Evolutionary conservation across 2,888 invertebrate species (phyloP), one percentile per base, ranked within the genome.

Genomic region (Drosophila falleni): DNA sequence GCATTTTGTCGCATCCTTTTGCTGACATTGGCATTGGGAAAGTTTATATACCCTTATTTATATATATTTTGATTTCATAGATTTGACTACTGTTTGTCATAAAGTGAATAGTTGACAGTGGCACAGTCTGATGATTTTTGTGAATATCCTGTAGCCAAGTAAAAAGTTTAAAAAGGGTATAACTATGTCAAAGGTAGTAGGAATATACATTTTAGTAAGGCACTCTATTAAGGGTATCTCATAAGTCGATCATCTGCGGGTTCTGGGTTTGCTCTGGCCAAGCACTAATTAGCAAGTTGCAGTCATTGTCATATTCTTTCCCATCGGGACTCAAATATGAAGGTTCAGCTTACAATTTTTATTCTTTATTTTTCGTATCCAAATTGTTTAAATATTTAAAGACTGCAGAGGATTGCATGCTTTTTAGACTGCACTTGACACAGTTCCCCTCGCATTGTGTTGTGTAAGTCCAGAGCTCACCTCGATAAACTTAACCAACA

Each of bases 341-440:
- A 31, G 3, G 26, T 41, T 54, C 11, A 8, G 37, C 35, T 29
- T 15, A 19, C 2, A 19, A n/a, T 15, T 11, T 51, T 9, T 31
- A 2, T 8, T 31, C 2, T 33, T 37, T 0, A 1, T 15, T 16
- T 29, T 29, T 26, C 0, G 5, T 56, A 19, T 39, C 39, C 39
- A 59, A 46, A 54, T 71, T 61, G 44, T 66, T 71, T 53, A 62
- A 81, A 86, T 71, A 75, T 83, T 78, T 47, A 64, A 53, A 46
- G 23, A 39, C 23, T 31, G 37, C 15, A 5, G 33, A 23, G 50
- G 16, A 51, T 41, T 29, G 8, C 41, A 56, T 23, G 13, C 47
- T 29, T 55, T 65, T 53, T 63, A 47, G 74, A 19, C 74, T 81
- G 79, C 81, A 72, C 87, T 85, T 87, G 86, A 84, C 87, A 87